Base-by-base conservation (phyloP, 2,113 vertebrate genomes). In the Thinocorus orbignyianus region DNA sequence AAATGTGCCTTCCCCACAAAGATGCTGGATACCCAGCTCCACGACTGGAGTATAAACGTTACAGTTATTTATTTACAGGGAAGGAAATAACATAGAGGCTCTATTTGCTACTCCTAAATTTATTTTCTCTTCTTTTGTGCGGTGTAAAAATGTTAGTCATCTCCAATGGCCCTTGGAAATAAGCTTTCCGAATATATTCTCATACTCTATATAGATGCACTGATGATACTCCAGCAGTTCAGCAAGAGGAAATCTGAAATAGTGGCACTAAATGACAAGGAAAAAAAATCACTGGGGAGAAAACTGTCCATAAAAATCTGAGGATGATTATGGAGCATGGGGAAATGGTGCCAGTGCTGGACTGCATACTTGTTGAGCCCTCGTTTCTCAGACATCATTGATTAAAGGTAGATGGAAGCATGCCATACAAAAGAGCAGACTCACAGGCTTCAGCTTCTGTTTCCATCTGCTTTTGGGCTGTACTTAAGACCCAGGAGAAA, bases 101-200 rank as follows among this genome's bases (percentile, higher is more conserved):
- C 95, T 97, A 96, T 98, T 98, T 95, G 95, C 96, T 95, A 90
- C 94, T 98, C 95, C 94, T 97, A 95, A 97, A 97, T 98, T 94
- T 97, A 97, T 94, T 95, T 97, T 88, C 86, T 91, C 82, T 96
- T 97, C 95, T 96, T 97, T 91, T 89, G 97, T 93, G 93, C 39
- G 55, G 90, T 65, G 66, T 97, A 98, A 97, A 98, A 98, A 97
- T 96, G 96, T 95, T 94, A 96, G 96, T 97, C 95, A 91, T 97
- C 96, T 98, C 96, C 97, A 96, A 97, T 96, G 97, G 97, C 92
- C 95, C 95, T 97, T 96, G 84, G 97, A 98, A 98, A 98, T 98
- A 97, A 98, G 95, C 97, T 96, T 98, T 96, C 97, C 96, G 98
- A 98, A 98, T 98, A 96, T 97, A 98, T 97, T 98, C 94, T 64